Percentiles rank a stretch among this genome's conserved stretches.
These are phyloP conservation scores for Axis porcinus DNA, from an alignment of 2,113 vertebrate genomes.

Conservation along the genomic window DNA sequence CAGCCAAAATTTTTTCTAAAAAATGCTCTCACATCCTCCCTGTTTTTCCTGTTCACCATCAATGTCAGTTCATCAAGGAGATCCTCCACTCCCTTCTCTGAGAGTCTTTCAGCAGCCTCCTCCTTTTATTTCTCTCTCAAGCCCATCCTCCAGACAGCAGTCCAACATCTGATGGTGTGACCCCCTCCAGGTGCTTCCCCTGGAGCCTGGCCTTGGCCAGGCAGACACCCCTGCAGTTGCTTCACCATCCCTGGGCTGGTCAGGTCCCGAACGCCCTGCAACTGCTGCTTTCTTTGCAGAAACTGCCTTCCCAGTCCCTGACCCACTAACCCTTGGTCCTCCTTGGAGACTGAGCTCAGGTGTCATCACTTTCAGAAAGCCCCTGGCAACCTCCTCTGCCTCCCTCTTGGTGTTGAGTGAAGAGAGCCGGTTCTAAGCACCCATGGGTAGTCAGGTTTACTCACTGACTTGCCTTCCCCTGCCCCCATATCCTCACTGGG, in stretches of 20 bases:
- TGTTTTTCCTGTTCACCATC: neutral
- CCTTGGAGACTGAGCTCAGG: neutral
- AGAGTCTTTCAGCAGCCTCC: neutral
- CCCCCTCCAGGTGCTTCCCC: neutral
- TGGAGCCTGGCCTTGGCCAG: neutral
- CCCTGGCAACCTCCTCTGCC: neutral
- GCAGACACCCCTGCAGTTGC: neutral
- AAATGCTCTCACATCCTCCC: neutral
- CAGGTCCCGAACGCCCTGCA: too few species aligned
- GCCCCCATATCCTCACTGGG: neutral
- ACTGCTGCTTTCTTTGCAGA: neutral
- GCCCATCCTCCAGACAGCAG: neutral
- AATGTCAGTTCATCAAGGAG: neutral
- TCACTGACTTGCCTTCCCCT: neutral
- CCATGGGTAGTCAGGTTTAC: neutral
- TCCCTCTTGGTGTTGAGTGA: neutral
- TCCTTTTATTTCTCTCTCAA: neutral
- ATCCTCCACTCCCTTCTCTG: neutral
- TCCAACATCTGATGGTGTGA: rapidly evolving
- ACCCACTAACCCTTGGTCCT: neutral
- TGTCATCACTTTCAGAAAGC: neutral
- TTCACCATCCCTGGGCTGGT: neutral
- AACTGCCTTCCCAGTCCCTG: neutral
- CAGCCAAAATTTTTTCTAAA: neutral
- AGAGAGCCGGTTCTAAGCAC: neutral